Percentiles rank a stretch among this genome's conserved stretches.
These are phyloP conservation scores for Pteropus rufus DNA, from an alignment of 2,797 vertebrate genomes.

Conservation along the genomic window DNA sequence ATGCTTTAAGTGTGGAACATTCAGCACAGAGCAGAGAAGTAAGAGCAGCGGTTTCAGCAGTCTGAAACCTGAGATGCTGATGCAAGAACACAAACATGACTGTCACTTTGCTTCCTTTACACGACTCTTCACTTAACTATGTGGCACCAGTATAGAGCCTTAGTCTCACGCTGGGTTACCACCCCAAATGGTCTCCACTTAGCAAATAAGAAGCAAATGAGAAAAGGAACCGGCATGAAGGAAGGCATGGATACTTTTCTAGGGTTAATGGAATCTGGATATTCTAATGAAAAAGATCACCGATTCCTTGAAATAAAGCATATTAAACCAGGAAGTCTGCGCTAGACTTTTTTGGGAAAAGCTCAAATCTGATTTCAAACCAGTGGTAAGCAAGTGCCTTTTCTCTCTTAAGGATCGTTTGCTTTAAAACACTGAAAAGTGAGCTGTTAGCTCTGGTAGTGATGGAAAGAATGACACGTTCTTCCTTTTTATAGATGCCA, in stretches of 20 bases:
- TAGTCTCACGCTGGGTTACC: background rate
- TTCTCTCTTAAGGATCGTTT: background rate
- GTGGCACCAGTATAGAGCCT: background rate
- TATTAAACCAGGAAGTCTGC: background rate
- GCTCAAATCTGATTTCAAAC: background rate
- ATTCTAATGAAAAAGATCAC: slow-evolving; percentile 7
- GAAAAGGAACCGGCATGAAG: background rate
- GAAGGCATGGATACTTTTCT: background rate
- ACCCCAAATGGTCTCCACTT: background rate
- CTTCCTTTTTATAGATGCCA: background rate
- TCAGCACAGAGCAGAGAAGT: background rate
- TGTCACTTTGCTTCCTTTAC: background rate
- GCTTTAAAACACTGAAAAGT: background rate
- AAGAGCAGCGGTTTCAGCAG: background rate
- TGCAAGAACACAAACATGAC: background rate
- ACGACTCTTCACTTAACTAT: rapidly evolving
- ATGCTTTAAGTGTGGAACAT: background rate
- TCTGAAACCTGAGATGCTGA: background rate
- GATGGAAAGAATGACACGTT: background rate
- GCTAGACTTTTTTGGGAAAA: background rate
- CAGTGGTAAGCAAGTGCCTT: background rate
- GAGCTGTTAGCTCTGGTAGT: background rate
- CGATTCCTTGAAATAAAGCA: background rate
- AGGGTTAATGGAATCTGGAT: background rate
- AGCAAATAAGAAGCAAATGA: background rate